Base-by-base conservation (phyloP, 2,888 invertebrate species). In the Calliphora vomitoria region DNA sequence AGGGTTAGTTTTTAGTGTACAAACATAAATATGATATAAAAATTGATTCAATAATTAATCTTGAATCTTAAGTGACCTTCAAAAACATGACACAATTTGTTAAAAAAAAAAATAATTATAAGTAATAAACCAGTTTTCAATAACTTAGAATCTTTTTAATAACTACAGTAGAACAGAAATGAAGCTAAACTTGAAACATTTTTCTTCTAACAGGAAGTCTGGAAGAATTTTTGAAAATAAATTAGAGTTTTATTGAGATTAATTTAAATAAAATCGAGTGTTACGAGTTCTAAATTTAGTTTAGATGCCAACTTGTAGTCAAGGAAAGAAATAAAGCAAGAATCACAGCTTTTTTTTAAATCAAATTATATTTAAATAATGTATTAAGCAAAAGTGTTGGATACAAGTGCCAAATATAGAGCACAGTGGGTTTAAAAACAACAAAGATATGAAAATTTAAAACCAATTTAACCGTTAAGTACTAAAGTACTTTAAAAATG, bases 61-160 rank as follows among this genome's bases (percentile, higher is more conserved):
- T 18, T 66, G 41, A 74, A 58, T 72, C 15, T 74, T 13, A 58
- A 62, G 31, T 78, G 64, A 47, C 80, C 84, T 74, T 85, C 62
- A 60, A 69, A 68, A 64, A 5, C 3, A 41, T 41, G 35, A 18
- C 5, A 20, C 8, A n/a, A 35, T 18, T 44, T 41, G 8, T 44
- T n/a, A 6, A 4, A 11, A 44, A 41, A n/a, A 41, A 31, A 8
- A 71, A n/a, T 2, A 25, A 25, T 25, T 1, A 25, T 25, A 25
- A 53, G 20, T 53, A 10, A 53, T 13, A 66, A 68, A 68, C 68
- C 1, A 31, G 69, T 71, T 69, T 69, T 69, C 31, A 31, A 50
- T 69, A 47, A 25, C 11, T 41, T 20, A 64, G 64, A 38, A 64
- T 15, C 60, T 15, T 13, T 31, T 25, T 8, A 15, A 31, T 10